Evolutionary conservation across 2,113 vertebrate species (phyloP), one percentile per base, ranked within the genome.

Genomic region (Fregata magnificens): DNA sequence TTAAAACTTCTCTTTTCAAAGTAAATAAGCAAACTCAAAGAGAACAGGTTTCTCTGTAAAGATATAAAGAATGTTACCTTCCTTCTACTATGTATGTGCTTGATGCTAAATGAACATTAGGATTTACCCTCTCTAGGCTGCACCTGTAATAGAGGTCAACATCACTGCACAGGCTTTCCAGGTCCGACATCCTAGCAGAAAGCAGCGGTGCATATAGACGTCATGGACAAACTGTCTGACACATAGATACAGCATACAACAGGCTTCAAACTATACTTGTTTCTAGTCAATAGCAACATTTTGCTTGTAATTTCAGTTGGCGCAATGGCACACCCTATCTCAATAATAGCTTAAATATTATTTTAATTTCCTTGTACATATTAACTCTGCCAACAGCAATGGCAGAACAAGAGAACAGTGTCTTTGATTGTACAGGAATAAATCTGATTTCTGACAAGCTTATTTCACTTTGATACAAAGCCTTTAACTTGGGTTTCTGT

Each of bases 161-260:
- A 81, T 55, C 86, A 42, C n/a, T 32, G 56, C 55, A 52, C 26
- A 47, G 73, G 61, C 63, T 92, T 84, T 61, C 67, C 56, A 74
- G 55, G 79, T 82, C 80, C 95, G 94, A 93, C 76, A 92, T 36
- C 17, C 88, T 11, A 56, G 86, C 77, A 92, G 90, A 83, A 82
- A 59, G 63, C 76, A 95, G 72, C 2, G 20, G 82, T 83, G 82
- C 16, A 1, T 34, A 7, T n/a, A 74, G 42, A 74, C 52, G 74
- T 78, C 59, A 44, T 9, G 63, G 32, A 59, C 80, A 86, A 95
- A 88, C 42, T 71, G 44, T 19, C 55, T 77, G 55, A 88, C 82
- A 81, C 34, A 55, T 0, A 66, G 55, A 28, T 11, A 59, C 9
- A 40, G 58, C 31, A 79, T 31, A 38, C 26, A 71, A 78, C 8